Evolutionary conservation across 2,797 vertebrate species (phyloP).

Genomic region (Lepilemur ruficaudatus): DNA sequence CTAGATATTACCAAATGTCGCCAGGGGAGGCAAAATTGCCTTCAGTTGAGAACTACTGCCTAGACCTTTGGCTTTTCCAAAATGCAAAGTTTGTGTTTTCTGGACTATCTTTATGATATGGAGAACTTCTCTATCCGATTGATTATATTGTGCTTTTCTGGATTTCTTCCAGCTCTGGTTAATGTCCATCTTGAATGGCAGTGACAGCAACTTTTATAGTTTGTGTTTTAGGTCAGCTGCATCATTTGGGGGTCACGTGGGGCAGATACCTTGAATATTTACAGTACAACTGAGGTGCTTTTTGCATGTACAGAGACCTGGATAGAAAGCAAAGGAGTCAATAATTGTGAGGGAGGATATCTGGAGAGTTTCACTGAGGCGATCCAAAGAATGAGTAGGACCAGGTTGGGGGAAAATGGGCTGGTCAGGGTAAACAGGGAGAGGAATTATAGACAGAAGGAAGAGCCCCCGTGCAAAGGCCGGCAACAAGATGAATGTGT

Average conservation of each 20-base stretch:
- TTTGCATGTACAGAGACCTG: neutral
- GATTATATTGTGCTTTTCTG: neutral
- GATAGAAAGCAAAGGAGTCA: conserved; percentile 9
- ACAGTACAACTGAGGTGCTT: neutral
- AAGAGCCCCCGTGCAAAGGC: neutral
- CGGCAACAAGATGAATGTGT: neutral
- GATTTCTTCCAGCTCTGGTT: conserved; percentile 23
- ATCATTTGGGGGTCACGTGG: neutral
- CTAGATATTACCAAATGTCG: neutral
- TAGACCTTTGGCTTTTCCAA: conserved; percentile 28
- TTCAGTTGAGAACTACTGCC: neutral
- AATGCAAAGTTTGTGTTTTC: neutral
- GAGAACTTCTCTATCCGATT: neutral
- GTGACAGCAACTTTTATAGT: conserved; percentile 14
- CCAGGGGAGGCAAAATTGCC: neutral
- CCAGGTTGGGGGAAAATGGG: neutral
- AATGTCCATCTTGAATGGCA: conserved; percentile 35
- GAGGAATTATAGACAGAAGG: neutral
- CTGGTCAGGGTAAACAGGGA: neutral
- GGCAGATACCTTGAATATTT: conserved; percentile 33
- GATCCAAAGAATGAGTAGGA: neutral
- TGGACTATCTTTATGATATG: neutral
- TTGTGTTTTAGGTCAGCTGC: conserved; percentile 35
- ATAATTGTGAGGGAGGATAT: neutral
- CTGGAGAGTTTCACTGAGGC: neutral